These are phyloP conservation scores for Catharus bicknelli DNA, from an alignment of 2,113 vertebrate genomes.

Conservation along the genomic window DNA sequence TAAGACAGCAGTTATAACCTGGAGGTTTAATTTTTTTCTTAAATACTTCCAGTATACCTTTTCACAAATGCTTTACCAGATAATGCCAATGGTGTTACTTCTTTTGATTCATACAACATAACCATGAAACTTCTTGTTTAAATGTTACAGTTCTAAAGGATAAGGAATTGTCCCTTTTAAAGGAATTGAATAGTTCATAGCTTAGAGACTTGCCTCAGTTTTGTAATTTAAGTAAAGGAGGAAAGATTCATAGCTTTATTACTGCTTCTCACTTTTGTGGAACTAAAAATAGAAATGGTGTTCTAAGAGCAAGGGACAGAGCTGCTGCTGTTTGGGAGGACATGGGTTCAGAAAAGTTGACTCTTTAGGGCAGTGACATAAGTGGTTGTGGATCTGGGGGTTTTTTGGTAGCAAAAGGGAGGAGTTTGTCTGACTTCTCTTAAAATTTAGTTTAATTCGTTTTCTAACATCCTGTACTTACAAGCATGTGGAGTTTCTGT, in stretches of 20 bases:
- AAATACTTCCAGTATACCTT: neutral
- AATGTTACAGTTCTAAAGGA: neutral
- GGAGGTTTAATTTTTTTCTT: neutral
- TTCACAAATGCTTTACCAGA: neutral
- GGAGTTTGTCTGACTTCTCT: neutral
- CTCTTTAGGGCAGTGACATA: neutral
- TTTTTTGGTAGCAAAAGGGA: neutral
- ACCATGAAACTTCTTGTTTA: neutral
- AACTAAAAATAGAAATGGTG: neutral
- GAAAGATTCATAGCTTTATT: conserved; percentile 24
- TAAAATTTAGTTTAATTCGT: neutral
- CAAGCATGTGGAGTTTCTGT: neutral
- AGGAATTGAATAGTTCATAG: neutral
- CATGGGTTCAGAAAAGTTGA: neutral
- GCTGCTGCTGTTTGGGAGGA: neutral
- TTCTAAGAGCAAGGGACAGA: neutral
- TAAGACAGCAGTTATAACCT: neutral
- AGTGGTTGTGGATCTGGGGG: neutral
- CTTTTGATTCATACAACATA: neutral
- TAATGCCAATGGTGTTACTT: neutral
- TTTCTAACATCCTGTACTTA: neutral
- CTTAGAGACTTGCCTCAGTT: neutral
- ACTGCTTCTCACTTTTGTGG: neutral
- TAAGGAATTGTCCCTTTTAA: neutral
- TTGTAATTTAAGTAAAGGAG: neutral